Evolutionary conservation across 1,140 invertebrate genomes (phyloP).

Genomic region (Leptopilina clavipes): DNA sequence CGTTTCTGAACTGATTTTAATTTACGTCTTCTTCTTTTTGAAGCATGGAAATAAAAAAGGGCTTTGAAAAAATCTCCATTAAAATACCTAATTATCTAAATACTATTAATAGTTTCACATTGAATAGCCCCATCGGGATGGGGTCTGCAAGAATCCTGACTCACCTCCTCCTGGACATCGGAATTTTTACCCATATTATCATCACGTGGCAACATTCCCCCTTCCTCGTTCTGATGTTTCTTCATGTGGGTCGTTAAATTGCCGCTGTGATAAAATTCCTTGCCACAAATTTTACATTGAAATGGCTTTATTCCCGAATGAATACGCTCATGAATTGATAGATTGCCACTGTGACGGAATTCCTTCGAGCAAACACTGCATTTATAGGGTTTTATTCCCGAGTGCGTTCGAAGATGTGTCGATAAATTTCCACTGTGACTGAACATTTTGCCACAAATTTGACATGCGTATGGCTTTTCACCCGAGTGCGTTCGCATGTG

Average conservation of each 20-base stretch:
- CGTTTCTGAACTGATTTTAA: too few species aligned
- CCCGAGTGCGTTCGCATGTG: conserved; percentile 78
- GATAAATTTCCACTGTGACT: conserved; percentile 77
- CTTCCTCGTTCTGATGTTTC: conserved; percentile 60
- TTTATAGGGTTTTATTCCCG: conserved; percentile 76
- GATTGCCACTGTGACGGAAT: conserved; percentile 77
- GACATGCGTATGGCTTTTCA: conserved; percentile 79
- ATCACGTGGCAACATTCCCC: background rate
- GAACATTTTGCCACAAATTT: conserved; percentile 78
- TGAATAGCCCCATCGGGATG: background rate
- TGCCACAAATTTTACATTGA: conserved; percentile 82
- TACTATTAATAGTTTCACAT: conserved; percentile 14
- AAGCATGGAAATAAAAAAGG: too few species aligned
- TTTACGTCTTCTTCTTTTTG: too few species aligned
- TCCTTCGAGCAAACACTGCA: conserved; percentile 76
- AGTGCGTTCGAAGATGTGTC: conserved; percentile 77
- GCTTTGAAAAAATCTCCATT: background rate
- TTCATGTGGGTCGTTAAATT: conserved; percentile 76
- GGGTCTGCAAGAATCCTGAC: background rate
- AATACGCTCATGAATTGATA: conserved; percentile 76
- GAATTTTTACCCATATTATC: background rate
- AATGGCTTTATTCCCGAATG: conserved; percentile 78
- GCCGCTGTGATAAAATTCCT: conserved; percentile 81
- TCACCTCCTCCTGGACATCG: background rate
- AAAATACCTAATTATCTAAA: conserved; percentile 4